Conservation (phyloP, 2,888 invertebrate genomes). For the Meandrusa payeni region DNA sequence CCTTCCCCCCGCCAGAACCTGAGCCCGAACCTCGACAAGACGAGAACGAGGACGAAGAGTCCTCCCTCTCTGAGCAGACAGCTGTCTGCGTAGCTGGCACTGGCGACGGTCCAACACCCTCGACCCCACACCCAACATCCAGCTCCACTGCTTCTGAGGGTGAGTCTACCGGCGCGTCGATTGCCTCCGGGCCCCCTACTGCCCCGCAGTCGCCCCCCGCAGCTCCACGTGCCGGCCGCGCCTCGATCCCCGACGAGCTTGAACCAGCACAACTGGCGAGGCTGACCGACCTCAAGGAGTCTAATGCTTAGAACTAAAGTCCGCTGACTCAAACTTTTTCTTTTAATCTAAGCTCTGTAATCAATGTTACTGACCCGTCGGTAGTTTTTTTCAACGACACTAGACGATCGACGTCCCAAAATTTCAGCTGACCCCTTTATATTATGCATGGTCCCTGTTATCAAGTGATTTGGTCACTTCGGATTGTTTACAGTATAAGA, state of each 20-base stretch:
- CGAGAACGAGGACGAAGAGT: constrained; percentile 69
- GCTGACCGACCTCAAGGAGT: constrained; percentile 93
- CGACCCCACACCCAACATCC: constrained; percentile 80
- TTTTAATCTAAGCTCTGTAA: constrained; percentile 13
- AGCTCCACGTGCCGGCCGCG: constrained; percentile 88
- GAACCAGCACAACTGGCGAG: constrained; percentile 94
- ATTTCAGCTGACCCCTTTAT: constrained; percentile 3
- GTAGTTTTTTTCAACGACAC: constrained; percentile 2
- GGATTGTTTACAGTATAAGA: constrained; percentile 27
- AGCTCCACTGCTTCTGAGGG: constrained; percentile 86
- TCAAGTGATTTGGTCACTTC: constrained; percentile 2
- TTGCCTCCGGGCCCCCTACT: constrained; percentile 77
- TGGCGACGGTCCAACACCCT: constrained; percentile 80
- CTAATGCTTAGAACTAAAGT: constrained; percentile 86
- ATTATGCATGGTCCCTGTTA: constrained; percentile 1
- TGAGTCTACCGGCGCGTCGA: constrained; percentile 82
- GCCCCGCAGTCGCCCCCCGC: constrained; percentile 82
- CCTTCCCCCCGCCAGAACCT: constrained; percentile 84
- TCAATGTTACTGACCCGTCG: constrained; percentile 17
- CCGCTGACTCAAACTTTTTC: constrained; percentile 14
- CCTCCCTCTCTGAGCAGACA: constrained; percentile 72
- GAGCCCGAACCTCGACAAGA: constrained; percentile 38
- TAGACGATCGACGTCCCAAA: neutral
- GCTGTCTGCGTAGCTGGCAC: constrained; percentile 66
- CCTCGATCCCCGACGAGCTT: constrained; percentile 93